Evolutionary conservation across 1,140 invertebrate genomes (phyloP), one percentile per base, ranked within the genome.

Genomic region (Danaus plexippus): DNA sequence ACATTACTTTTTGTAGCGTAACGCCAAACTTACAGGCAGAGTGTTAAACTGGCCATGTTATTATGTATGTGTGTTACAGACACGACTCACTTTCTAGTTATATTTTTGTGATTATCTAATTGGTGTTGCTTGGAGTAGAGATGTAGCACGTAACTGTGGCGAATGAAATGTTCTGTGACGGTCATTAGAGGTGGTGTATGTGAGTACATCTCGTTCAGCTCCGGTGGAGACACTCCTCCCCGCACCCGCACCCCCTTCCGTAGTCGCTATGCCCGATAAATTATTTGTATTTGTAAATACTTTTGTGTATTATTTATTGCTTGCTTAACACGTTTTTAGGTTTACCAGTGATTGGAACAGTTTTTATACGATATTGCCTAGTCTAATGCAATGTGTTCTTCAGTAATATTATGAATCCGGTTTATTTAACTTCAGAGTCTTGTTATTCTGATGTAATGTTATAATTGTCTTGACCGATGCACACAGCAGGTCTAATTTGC

Each of bases 61-160:
- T 63, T 55, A 57, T 64, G 65, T 54, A 66, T 57, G 46, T 61
- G 61, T 66, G 64, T 55, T 60, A 65, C 57, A 69, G 66, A 66
- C 72, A 77, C 75, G 75, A 69, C 65, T 15, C 55, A 81, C 77
- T 84, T 84, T 84, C 78, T 76, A 80, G 69, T 54, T 70, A 59
- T 67, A 67, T 73, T 58, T 72, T 65, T 63, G 63, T 65, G 60
- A 63, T 77, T 72, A 67, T 65, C 62, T 70, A 61, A 65, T 76
- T 69, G 59, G 55, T 52, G 75, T 74, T 61, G 61, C 70, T 78
- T 76, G 77, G 80, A 75, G 57, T 77, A 69, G 56, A 57, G 61
- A 66, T 72, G 53, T 63, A 55, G 66, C 60, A 61, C 67, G 64
- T 57, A 56, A 59, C 66, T 66, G 65, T 71, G 51, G 74, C 67